Evolutionary conservation across 2,888 invertebrate genomes (phyloP).

Genomic region (Caenorhabditis uteleia): DNA sequence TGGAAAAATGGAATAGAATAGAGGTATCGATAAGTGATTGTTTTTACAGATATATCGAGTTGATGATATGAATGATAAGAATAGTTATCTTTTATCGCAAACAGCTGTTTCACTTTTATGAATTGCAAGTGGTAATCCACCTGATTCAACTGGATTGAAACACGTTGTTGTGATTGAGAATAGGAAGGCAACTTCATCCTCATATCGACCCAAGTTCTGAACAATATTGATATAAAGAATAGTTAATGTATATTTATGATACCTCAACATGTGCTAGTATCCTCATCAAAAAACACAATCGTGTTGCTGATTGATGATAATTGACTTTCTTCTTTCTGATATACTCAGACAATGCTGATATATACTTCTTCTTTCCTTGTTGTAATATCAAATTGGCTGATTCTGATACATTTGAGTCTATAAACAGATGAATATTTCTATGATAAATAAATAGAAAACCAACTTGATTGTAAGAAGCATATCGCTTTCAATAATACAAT

Average conservation of each 20-base stretch:
- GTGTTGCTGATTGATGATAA: conserved; percentile 7
- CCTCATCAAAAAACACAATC: conserved; percentile 12
- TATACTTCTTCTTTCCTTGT: conserved; percentile 18
- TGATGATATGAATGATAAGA: too few species aligned
- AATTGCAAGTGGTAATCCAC: conserved; percentile 26
- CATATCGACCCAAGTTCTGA: conserved; percentile 32
- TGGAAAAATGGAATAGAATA: too few species aligned
- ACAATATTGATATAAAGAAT: background rate
- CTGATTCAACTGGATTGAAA: conserved; percentile 23
- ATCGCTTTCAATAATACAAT: conserved; percentile 29
- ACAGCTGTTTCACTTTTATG: conserved; percentile 24
- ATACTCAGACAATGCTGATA: conserved; percentile 20
- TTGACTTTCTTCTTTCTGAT: conserved; percentile 9
- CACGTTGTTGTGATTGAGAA: conserved; percentile 17
- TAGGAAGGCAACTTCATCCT: conserved; percentile 36
- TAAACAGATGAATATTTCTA: conserved; percentile 17
- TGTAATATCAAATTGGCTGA: conserved; percentile 6
- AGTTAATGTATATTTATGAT: background rate
- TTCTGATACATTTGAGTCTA: conserved; percentile 8
- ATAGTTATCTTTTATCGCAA: too few species aligned
- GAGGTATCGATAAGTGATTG: too few species aligned
- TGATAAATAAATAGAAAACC: too few species aligned
- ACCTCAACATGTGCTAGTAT: conserved; percentile 25
- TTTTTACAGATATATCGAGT: too few species aligned
- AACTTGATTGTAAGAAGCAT: conserved; percentile 8